Conservation (phyloP, 2,113 vertebrate species). For the Bubalus kerabau region DNA sequence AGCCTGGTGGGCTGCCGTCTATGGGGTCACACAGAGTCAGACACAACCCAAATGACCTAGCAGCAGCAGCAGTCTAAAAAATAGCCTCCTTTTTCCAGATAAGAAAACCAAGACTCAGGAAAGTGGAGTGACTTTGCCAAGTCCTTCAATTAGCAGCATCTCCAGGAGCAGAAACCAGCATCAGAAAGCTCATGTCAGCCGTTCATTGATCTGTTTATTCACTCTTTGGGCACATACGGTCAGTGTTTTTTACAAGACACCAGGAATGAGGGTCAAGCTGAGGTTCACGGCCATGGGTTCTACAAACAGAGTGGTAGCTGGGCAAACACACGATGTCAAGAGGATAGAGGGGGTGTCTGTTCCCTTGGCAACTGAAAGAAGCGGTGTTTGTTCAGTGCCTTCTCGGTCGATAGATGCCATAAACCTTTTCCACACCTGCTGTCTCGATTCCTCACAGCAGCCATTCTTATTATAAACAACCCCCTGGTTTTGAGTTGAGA, state of each 20-base stretch:
- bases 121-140: neutral
- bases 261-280: neutral
- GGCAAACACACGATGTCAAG: neutral
- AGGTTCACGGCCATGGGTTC: neutral
- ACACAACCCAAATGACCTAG: no score
- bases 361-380: neutral
- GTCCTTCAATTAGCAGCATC: neutral
- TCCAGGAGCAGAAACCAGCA: no score
- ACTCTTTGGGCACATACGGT: neutral
- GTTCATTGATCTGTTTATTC: neutral
- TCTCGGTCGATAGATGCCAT: fast-evolving
- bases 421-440: neutral
- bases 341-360: no score
- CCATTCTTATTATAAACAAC: neutral
- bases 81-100: neutral
- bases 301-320: neutral
- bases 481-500: neutral
- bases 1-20: no score
- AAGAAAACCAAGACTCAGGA: neutral
- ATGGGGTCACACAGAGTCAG: no score
- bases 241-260: neutral
- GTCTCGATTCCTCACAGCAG: no score
- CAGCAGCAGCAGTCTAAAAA: neutral
- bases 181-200: neutral
- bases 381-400: neutral